Conservation (phyloP, 2,113 vertebrate species). For the Potamarius usumacintae region DNA sequence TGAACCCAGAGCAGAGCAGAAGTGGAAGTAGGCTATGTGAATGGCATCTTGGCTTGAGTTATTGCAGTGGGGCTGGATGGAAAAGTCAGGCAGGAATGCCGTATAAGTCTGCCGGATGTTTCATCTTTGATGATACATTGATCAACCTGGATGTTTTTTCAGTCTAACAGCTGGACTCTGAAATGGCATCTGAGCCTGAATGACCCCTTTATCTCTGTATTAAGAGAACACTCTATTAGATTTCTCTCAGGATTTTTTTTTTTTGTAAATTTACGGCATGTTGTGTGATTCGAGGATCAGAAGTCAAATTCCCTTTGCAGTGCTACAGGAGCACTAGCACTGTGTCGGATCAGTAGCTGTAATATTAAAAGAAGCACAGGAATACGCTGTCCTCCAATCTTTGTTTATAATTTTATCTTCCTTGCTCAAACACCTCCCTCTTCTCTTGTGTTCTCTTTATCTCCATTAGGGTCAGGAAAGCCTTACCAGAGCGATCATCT, state of each 20-base stretch:
- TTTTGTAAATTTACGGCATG: not conserved
- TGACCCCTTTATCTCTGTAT: slow-evolving; percentile 43
- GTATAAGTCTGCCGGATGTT: slow-evolving; percentile 37
- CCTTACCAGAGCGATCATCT: slow-evolving; percentile 19
- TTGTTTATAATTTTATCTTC: not conserved
- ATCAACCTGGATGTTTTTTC: slow-evolving; percentile 46
- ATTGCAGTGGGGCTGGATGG: slow-evolving; percentile 44
- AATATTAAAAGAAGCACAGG: slow-evolving; percentile 1
- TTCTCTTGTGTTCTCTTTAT: slow-evolving; percentile 19
- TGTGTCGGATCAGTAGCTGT: not conserved
- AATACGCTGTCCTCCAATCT: not conserved
- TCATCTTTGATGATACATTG: slow-evolving; percentile 44
- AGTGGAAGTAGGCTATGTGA: slow-evolving; percentile 39
- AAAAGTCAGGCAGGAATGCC: slow-evolving; percentile 30
- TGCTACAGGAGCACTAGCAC: not conserved
- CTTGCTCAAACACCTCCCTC: not conserved
- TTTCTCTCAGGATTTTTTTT: slow-evolving; percentile 14
- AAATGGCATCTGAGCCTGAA: slow-evolving; percentile 43
- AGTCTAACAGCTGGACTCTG: slow-evolving; percentile 34
- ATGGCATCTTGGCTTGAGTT: slow-evolving; percentile 49
- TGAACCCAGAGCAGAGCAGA: slow-evolving; percentile 28
- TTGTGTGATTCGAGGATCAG: slow-evolving; percentile 14
- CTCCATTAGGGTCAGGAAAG: slow-evolving; percentile 20
- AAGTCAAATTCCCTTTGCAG: not conserved
- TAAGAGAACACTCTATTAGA: slow-evolving; percentile 32